phyloP scores from a whole-genome alignment of 2,797 vertebrate genomes.

The Lacerta viridis region DNA sequence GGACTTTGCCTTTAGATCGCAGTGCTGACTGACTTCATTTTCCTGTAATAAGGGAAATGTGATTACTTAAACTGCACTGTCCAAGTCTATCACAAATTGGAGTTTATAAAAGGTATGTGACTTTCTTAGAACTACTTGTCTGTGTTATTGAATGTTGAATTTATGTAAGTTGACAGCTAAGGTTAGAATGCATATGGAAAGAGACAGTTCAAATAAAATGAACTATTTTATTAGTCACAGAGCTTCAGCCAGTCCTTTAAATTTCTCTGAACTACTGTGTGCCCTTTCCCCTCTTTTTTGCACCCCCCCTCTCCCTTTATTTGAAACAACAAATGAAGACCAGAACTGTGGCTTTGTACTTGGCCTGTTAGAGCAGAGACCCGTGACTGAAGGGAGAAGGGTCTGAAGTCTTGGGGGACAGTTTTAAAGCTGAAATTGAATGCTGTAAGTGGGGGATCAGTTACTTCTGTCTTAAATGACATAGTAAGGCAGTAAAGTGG shows the following conservation, averaged over 20 bases:
- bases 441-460: background rate
- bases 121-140: background rate
- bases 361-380: conserved; percentile 24
- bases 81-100: conserved; percentile 15
- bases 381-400: conserved; percentile 24
- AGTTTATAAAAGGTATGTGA: background rate
- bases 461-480: background rate
- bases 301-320: background rate
- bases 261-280: background rate
- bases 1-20: background rate
- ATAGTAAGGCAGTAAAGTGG: background rate
- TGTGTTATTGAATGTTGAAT: background rate
- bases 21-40: background rate
- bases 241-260: accelerated
- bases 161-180: conserved; percentile 6
- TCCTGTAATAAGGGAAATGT: conserved; percentile 17
- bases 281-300: background rate
- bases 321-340: conserved; percentile 1
- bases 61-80: background rate
- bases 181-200: conserved; percentile 8
- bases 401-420: conserved; percentile 26
- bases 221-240: background rate
- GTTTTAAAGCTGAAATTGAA: background rate
- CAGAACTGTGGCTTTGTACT: conserved; percentile 17
- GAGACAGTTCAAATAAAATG: conserved; percentile 6